phyloP scores from a whole-genome alignment of 2,113 vertebrate genomes.

The Pterophyllum scalare region DNA sequence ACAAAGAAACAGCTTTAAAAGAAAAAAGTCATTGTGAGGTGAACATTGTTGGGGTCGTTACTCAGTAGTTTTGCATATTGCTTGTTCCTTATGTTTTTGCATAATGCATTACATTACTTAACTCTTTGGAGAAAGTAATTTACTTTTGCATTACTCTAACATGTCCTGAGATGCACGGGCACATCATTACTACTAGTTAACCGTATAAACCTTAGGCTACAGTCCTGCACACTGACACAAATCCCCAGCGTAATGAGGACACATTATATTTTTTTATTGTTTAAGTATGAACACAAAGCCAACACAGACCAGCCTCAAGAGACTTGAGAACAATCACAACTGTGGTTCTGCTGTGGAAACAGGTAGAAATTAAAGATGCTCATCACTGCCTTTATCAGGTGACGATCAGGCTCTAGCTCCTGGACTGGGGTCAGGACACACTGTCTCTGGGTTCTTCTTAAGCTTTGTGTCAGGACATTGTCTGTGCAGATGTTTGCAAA shows the following conservation, averaged over 20 bases:
- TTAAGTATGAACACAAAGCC: too few species aligned
- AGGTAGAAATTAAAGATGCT: background rate
- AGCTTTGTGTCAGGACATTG: too few species aligned
- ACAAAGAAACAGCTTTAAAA: background rate
- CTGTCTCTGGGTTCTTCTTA: background rate
- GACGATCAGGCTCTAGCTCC: background rate
- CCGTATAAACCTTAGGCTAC: background rate
- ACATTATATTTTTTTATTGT: accelerated
- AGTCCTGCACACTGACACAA: background rate
- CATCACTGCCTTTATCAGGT: background rate
- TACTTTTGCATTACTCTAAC: background rate
- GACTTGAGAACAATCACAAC: accelerated
- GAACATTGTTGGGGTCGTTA: background rate
- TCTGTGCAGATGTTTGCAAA: background rate
- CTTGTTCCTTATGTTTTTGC: background rate
- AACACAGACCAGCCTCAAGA: background rate
- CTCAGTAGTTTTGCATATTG: background rate
- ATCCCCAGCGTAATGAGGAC: background rate
- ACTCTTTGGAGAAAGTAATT: background rate
- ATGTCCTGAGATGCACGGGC: background rate
- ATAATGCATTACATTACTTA: background rate
- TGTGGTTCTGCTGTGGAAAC: background rate
- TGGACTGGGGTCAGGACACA: background rate
- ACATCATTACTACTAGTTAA: background rate
- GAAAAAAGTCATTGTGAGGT: background rate